Evolutionary conservation across 1,140 invertebrate species (phyloP).

Genomic region (Pogonus chalceus): DNA sequence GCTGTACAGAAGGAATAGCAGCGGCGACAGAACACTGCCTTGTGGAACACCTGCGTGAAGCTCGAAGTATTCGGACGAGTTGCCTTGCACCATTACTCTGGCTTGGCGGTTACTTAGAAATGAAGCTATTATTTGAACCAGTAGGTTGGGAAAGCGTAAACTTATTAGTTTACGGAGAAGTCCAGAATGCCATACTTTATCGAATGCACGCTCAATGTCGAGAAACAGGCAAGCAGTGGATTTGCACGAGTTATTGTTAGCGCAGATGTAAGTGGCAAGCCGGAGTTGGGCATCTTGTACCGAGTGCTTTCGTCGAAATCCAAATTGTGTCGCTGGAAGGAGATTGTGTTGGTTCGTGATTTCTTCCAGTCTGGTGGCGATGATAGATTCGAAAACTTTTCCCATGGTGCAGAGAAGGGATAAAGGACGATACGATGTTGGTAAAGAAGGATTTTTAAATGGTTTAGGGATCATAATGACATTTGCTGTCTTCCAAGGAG

Average conservation of each 20-base stretch:
- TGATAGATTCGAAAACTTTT: slow-evolving; percentile 25
- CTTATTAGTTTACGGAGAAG: slow-evolving; percentile 25
- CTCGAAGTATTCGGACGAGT: slow-evolving; percentile 11
- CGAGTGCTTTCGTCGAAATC: slow-evolving; percentile 17
- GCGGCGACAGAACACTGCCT: slow-evolving; percentile 25
- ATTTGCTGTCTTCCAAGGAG: not conserved
- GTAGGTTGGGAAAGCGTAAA: slow-evolving; percentile 10
- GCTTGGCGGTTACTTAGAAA: not conserved
- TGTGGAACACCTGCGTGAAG: slow-evolving; percentile 26
- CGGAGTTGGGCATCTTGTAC: slow-evolving; percentile 16
- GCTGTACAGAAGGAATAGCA: slow-evolving; percentile 22
- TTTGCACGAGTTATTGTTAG: slow-evolving; percentile 19
- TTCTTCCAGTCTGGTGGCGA: slow-evolving; percentile 15
- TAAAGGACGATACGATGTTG: slow-evolving; percentile 24
- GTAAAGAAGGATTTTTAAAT: slow-evolving; percentile 21
- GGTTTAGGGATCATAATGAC: not conserved
- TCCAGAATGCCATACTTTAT: slow-evolving; percentile 28
- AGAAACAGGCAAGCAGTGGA: slow-evolving; percentile 22
- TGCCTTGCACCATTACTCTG: not conserved
- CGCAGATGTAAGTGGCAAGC: slow-evolving; percentile 21
- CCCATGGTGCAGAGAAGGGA: slow-evolving; percentile 23
- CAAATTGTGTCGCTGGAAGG: slow-evolving; percentile 19
- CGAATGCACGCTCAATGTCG: slow-evolving; percentile 31
- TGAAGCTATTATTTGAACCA: not conserved
- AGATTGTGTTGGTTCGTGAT: slow-evolving; percentile 18